Evolutionary conservation across 2,888 invertebrate species (phyloP), one percentile per base, ranked within the genome.

Genomic region (Saturnia pavonia): DNA sequence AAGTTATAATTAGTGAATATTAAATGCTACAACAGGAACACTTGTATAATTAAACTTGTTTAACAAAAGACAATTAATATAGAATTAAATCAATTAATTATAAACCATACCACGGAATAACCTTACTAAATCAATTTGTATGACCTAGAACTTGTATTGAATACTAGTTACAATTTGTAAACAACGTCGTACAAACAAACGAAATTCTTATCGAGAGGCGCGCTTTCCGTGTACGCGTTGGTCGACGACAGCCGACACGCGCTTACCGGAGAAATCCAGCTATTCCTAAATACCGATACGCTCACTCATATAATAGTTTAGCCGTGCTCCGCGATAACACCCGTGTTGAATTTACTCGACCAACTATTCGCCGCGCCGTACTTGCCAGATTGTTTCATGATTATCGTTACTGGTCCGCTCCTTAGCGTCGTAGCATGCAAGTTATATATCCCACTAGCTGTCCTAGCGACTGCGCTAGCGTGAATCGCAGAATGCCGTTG

Each of bases 131-230:
- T 27, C 40, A 54, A 63, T 66, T 86, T 87, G 87, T 88, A 90
- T 83, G 87, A 91, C 92, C 92, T 89, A 91, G 92, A 92, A 92
- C 92, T 92, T 92, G 92, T 88, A 83, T 83, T 82, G 83, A 85
- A 80, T 63, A 68, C 67, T 78, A 85, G 82, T 83, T 81, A 81
- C 79, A 81, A 79, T 85, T 86, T 85, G 88, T 90, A 91, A 92
- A 91, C 90, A 91, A 80, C 77, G 78, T 80, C 78, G 83, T 75
- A 82, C 82, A 83, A 82, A 84, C 83, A 85, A 88, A 90, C 88
- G 87, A 88, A 89, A 87, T 86, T 88, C 85, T 84, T 83, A 86
- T 85, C 76, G 82, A 86, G 84, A 89, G 84, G 81, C 82, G 82
- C 81, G 82, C n/a, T 86, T 87, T 88, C 88, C 89, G 86, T 83